These are phyloP conservation scores for Standfussiana lucernea DNA, from an alignment of 2,888 invertebrate species.

Conservation along the genomic window DNA sequence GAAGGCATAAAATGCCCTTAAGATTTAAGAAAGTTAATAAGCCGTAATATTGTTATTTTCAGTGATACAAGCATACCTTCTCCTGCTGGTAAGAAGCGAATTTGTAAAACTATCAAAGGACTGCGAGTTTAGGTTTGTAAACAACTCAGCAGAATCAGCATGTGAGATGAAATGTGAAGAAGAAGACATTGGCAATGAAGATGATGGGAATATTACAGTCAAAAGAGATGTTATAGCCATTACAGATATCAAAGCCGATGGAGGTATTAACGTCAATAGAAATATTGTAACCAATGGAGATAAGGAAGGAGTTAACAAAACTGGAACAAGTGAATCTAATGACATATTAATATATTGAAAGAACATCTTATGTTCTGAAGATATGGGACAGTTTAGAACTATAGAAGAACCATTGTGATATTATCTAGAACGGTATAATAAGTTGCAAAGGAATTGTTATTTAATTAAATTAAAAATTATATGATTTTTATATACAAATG, in stretches of 20 bases:
- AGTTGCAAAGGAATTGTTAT: not conserved
- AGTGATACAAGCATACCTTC: slow-evolving; percentile 60
- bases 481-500: not conserved
- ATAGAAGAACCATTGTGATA: not conserved
- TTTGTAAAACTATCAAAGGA: slow-evolving; percentile 45
- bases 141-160: slow-evolving; percentile 39
- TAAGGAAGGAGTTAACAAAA: not conserved
- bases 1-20: not conserved
- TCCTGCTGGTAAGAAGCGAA: slow-evolving; percentile 61
- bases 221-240: not conserved
- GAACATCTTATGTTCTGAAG: not conserved
- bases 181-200: not conserved
- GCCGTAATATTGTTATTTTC: slow-evolving; percentile 25
- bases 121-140: slow-evolving; percentile 51
- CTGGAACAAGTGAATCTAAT: not conserved
- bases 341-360: slow-evolving; percentile 7
- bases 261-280: too few species aligned
- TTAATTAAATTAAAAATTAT: not conserved
- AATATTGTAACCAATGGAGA: not conserved
- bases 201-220: not conserved
- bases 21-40: not conserved
- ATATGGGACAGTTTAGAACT: not conserved
- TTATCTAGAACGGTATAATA: too few species aligned
- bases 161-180: slow-evolving; percentile 18
- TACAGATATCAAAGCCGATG: not conserved